Evolutionary conservation across 2,113 vertebrate genomes (phyloP).

Genomic region (Gnathonemus longibarbis): DNA sequence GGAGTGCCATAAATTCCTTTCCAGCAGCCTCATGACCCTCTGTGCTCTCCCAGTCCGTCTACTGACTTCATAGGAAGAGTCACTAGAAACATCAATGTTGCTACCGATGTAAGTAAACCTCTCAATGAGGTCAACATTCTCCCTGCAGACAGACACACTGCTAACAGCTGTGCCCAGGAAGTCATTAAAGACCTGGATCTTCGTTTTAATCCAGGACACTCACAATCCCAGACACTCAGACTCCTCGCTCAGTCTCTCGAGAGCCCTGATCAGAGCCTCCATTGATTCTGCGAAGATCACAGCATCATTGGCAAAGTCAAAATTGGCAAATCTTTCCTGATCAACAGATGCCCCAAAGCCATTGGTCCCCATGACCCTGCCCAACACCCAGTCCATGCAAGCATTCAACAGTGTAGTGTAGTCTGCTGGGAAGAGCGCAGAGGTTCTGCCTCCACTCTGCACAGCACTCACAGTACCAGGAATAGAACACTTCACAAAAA

Average conservation of each 20-base stretch:
- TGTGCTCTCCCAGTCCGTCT: neutral
- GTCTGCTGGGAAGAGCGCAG: neutral
- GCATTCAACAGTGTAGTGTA: neutral
- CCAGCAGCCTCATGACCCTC: neutral
- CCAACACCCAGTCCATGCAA: neutral
- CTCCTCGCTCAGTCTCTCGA: neutral
- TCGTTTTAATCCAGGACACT: neutral
- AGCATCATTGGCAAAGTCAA: neutral
- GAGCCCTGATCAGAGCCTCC: neutral
- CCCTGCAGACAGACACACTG: neutral
- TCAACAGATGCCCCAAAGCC: neutral
- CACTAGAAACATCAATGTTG: neutral
- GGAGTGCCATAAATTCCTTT: neutral
- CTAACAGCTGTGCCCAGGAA: neutral
- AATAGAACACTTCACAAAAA: neutral
- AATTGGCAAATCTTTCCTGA: neutral
- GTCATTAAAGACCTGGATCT: neutral
- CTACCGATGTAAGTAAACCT: neutral
- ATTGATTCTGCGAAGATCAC: neutral
- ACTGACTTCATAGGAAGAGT: neutral
- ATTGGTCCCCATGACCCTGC: neutral
- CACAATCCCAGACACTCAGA: neutral
- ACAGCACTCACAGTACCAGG: neutral
- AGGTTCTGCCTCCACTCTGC: neutral
- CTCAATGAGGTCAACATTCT: neutral